Evolutionary conservation across 2,888 invertebrate genomes (phyloP), one percentile per base, ranked within the genome.

Genomic region (Drosophila nr. medialis): DNA sequence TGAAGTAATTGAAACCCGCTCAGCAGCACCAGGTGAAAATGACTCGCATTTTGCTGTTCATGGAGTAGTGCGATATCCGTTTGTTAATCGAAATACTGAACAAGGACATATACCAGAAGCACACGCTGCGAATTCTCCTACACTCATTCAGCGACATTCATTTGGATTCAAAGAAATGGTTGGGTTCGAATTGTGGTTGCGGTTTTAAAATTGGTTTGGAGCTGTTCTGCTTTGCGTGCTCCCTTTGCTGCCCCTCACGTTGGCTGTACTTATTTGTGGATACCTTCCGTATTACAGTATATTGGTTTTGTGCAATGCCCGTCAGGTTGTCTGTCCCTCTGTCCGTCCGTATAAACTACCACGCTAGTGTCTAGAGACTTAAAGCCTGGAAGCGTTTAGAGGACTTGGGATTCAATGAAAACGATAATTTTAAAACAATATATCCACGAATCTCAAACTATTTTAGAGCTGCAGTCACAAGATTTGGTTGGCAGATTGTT

Each of bases 11-110:
- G 71, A 61, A 75, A 64, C 49, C 42, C 58, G 21, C 18, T 45
- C 42, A 53, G 42, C 11, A 42, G 24, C 36, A 24, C 36, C 49
- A 63, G 53, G 11, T 32, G 49, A 50, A 54, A 40, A 36, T 36
- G 53, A 32, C 34, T 11, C 13, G 60, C 38, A 76, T 59, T 63
- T 82, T 56, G 68, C 74, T 81, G 72, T 70, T 64, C 68, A 50
- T 29, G 58, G 61, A 72, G 65, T 67, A 68, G 32, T 53, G 66
- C 64, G 84, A 89, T 71, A 87, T 83, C 85, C 85, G 88, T 71
- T 72, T 48, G 66, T 72, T 86, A 89, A 83, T 84, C 78, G 87
- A 83, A 83, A 83, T 70, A 65, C 60, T 51, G 69, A 59, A 55
- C 59, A 51, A 48, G 50, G 1, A 40, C 11, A 45, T 36, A 50